Evolutionary conservation across 2,797 vertebrate genomes (phyloP).

Genomic region (Sorex maritimensis): DNA sequence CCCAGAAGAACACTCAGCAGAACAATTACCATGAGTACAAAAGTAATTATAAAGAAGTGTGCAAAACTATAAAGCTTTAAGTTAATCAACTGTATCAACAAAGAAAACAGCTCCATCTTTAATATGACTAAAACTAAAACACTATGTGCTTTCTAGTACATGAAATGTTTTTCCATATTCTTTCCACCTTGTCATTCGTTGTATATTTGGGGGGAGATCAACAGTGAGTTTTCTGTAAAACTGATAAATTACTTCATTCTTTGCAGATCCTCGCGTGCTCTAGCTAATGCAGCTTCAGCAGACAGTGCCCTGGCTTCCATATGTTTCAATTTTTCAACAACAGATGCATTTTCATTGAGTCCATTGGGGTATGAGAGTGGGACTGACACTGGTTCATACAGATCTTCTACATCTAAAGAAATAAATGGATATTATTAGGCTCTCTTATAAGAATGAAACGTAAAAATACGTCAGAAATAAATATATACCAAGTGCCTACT

Average conservation of each 20-base stretch:
- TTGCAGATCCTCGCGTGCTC: constrained; percentile 94
- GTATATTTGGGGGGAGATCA: not conserved
- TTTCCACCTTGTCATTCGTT: not conserved
- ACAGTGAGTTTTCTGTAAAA: not conserved
- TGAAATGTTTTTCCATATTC: constrained; percentile 15
- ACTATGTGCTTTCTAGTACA: not conserved
- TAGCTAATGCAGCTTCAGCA: constrained; percentile 93
- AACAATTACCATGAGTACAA: constrained; percentile 2
- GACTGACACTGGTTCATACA: constrained; percentile 88
- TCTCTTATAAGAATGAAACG: constrained; percentile 13
- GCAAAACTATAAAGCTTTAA: constrained; percentile 23
- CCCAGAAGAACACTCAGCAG: constrained; percentile 20
- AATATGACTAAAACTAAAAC: constrained; percentile 33
- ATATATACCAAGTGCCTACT: not conserved
- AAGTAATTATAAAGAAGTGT: constrained; percentile 44
- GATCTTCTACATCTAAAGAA: constrained; percentile 94
- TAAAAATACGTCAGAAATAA: constrained; percentile 17
- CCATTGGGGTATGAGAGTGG: constrained; percentile 73
- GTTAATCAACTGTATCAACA: constrained; percentile 20
- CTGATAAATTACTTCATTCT: constrained; percentile 93
- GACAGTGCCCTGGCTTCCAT: constrained; percentile 92
- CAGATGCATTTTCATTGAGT: constrained; percentile 79
- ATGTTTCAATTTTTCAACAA: constrained; percentile 89
- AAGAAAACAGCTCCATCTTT: not conserved
- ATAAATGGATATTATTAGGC: constrained; percentile 7